A percentile compares a stretch with the other conserved stretches of the same genome.
phyloP scores from a whole-genome alignment of 1,140 invertebrate species.

The Heliconius hewitsoni region DNA sequence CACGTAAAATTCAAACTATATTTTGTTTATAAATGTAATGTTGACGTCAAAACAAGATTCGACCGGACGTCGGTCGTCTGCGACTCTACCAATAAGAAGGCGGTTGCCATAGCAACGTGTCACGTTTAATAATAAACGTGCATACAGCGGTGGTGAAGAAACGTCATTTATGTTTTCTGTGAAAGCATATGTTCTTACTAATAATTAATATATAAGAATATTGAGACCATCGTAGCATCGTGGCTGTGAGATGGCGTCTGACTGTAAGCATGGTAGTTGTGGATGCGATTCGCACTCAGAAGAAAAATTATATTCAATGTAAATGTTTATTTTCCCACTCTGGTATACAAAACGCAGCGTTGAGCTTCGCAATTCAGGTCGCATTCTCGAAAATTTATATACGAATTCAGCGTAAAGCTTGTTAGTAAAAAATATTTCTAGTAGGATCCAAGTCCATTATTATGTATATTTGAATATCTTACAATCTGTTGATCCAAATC shows the following conservation, averaged over 20 bases:
- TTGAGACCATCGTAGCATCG: no score
- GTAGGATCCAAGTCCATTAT: not conserved
- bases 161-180: not conserved
- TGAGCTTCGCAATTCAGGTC: no score
- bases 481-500: no score
- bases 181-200: not conserved
- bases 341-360: no score
- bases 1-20: not conserved
- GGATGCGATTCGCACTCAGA: no score
- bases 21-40: not conserved
- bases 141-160: not conserved
- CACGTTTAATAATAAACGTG: constrained; percentile 2
- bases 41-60: constrained; percentile 1
- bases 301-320: no score
- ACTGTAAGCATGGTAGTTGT: no score
- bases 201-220: no score
- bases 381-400: not conserved
- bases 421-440: not conserved
- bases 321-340: no score
- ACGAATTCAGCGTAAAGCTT: not conserved
- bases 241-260: no score
- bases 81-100: not conserved
- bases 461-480: not conserved
- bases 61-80: not conserved
- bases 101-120: constrained; percentile 15